Base-by-base conservation (phyloP, 2,888 invertebrate species). In the Sinhomidia bicolor region DNA sequence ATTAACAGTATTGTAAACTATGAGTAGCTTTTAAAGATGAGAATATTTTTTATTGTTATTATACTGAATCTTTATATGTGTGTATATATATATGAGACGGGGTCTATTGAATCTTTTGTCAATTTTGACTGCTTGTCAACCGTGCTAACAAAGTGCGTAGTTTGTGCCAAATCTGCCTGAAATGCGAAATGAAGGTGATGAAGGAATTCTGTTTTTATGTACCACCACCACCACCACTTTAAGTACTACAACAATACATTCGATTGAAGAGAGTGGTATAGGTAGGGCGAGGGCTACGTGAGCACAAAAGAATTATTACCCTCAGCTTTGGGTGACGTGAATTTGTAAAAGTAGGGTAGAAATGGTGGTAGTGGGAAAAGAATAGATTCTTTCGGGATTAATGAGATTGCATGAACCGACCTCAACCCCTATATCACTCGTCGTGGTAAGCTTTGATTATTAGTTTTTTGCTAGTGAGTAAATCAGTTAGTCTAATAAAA, bases 301-400 rank as follows among this genome's bases (percentile, higher is more conserved):
- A 0, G 23, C 54, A 76, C 76, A 78, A 78, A 57, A 54, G 78
- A 78, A 57, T 78, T 78, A 78, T 78, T 78, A 78, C 78, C 76
- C 54, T 57, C 36, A 32, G 54, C 20, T 57, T 57, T 78, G 78
- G 78, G 36, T 23, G 78, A 78, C 78, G 57, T 78, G 57, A 54
- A 78, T 57, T 78, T 17, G 57, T 54, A 57, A 57, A 78, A 54
- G 57, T 78, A 78, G 78, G 57, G 78, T 78, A 78, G 32, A 78
- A 76, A 23, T 9, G 68, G 76, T 76, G 76, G 76, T 9, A 44
- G 41, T 74, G 60, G 83, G 54, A 36, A 82, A 83, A 74, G 71
- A 74, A 83, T 74, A 60, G 83, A 83, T 57, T 85, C 76, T 60
- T 78, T 68, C n/a, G 57, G 78, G 85, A 85, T 85, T 85, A 85